Base-by-base conservation (phyloP, 2,113 vertebrate genomes). In the Centrocercus urophasianus region DNA sequence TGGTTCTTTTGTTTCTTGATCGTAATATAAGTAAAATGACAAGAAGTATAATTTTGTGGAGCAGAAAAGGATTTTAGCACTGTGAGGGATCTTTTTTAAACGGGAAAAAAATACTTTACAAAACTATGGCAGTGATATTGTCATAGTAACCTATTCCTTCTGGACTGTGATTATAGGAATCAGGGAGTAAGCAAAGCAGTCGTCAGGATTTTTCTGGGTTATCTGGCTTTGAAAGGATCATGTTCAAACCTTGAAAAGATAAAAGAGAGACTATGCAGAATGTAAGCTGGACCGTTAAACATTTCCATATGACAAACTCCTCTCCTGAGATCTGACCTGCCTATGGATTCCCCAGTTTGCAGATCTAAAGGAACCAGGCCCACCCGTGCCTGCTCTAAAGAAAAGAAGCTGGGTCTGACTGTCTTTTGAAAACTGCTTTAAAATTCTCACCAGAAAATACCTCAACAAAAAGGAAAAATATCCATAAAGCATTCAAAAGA, bases 241-340 rank as follows among this genome's bases (percentile, higher is more conserved):
- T 97, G 97, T 98, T 98, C 97, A 97, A 98, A 97, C 97, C 95
- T 97, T 92, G 97, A 93, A 93, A 96, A 98, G 97, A 98, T 98
- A 95, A 98, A 98, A 98, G 97, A 92, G 91, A 81, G 88, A 96
- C 97, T 97, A 92, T 96, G 86, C 96, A 96, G 97, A 96, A 96
- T 96, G 77, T 89, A 97, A 96, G 96, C 96, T 40, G 95, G 96
- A 94, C 97, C 24, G 86, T 92, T 98, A 98, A 98, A 92, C 94
- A 97, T 97, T 97, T 98, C 97, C 98, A 98, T 96, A 97, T 97
- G 97, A 97, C 97, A 96, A 96, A 95, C 96, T 95, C 93, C 95
- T 97, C 97, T 97, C 97, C 97, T 66, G 96, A 96, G 97, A 96
- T 90, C 97, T 97, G 97, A 96, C 97, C 97, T 96, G 96, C 93